These are phyloP conservation scores for Trachythela sp. DNA, from an alignment of 64 coral and sea anemone genomes.

Conservation along the genomic window DNA sequence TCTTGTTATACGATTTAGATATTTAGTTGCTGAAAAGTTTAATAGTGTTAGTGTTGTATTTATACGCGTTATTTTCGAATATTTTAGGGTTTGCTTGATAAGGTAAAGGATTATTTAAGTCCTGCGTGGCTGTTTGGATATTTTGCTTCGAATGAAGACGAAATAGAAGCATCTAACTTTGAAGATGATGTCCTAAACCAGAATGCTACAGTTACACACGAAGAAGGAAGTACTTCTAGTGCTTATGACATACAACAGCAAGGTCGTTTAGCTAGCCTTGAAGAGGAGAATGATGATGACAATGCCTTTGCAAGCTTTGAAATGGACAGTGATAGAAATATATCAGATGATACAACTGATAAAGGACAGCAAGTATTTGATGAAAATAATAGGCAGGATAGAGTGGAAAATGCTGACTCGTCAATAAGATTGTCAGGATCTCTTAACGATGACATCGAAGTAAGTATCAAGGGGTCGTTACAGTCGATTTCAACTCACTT, in stretches of 20 bases:
- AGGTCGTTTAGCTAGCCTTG: neutral
- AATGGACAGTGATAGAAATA: neutral
- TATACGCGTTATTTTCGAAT: neutral
- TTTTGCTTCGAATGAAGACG: neutral
- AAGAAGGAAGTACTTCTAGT: neutral
- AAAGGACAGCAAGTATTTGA: neutral
- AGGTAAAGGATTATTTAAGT: neutral
- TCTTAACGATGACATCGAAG: neutral
- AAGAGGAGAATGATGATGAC: neutral
- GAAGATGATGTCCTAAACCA: neutral
- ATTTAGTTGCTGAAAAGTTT: neutral
- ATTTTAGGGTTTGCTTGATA: slow-evolving; percentile 4
- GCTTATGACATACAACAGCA: neutral
- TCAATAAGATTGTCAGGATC: neutral
- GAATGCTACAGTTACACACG: neutral
- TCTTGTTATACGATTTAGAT: no score
- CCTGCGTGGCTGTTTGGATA: slow-evolving; percentile 7
- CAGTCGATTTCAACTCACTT: no score
- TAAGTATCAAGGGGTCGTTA: no score
- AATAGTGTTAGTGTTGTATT: neutral
- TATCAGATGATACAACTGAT: neutral
- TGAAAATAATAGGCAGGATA: neutral
- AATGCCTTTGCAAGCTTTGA: neutral
- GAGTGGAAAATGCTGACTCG: neutral
- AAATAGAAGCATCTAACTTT: neutral